Percentiles rank a stretch among this genome's conserved stretches.
Conservation (phyloP, 2,113 vertebrate genomes). For the Coreoperca whiteheadi region DNA sequence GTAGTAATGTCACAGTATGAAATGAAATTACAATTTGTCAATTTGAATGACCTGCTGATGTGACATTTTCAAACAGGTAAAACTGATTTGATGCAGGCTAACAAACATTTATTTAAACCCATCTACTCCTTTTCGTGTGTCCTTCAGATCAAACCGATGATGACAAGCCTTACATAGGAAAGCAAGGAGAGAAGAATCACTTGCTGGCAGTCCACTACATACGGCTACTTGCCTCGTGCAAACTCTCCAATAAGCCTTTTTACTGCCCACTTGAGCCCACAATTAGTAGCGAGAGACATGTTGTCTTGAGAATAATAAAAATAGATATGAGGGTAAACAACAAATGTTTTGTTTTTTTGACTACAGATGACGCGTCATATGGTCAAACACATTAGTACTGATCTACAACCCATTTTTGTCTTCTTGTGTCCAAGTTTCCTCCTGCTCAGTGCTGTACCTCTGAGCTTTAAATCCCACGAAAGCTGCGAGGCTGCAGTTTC, state of each 20-base stretch:
- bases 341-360: no score
- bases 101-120: background rate
- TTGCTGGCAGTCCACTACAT: no score
- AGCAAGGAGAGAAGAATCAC: background rate
- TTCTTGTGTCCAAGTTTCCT: background rate
- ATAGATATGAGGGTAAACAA: background rate
- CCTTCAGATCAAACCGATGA: background rate
- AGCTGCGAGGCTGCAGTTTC: conserved; percentile 17
- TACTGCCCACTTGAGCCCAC: no score
- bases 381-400: background rate
- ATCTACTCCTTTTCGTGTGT: background rate
- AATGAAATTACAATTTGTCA: background rate
- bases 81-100: no score
- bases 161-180: background rate
- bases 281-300: background rate
- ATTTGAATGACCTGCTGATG: background rate
- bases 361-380: background rate
- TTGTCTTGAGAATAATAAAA: background rate
- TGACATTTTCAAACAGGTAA: background rate
- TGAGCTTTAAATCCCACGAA: conserved; percentile 39
- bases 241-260: background rate
- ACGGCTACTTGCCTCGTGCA: background rate
- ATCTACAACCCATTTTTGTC: background rate
- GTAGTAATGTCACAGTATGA: no score
- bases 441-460: background rate